A percentile compares a stretch with the other conserved stretches of the same genome.
Conservation (phyloP, 2,888 invertebrate species). For the Adelphocoris suturalis region DNA sequence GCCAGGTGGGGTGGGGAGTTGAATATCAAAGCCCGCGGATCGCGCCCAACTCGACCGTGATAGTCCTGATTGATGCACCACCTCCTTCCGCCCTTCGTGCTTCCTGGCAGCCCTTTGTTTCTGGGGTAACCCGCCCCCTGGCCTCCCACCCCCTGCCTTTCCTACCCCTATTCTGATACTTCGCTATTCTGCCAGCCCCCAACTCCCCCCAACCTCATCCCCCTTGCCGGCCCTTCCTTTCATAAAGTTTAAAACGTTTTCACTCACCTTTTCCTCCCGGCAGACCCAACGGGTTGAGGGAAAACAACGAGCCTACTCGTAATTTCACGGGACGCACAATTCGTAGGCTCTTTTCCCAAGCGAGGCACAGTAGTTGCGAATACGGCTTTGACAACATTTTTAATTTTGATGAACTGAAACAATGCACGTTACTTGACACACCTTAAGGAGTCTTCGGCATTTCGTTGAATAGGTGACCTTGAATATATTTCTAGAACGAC, state of each 20-base stretch:
- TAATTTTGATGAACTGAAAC: neutral
- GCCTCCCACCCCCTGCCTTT: neutral
- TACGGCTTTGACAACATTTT: neutral
- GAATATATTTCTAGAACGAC: no score
- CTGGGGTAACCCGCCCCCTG: neutral
- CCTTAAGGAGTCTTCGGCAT: no score
- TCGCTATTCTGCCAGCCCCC: neutral
- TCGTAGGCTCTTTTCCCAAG: neutral
- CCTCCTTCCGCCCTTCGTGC: constrained; percentile 64
- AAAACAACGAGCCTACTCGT: neutral
- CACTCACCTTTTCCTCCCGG: constrained; percentile 27
- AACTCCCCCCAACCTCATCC: neutral
- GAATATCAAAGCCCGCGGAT: constrained; percentile 56
- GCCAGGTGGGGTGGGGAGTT: constrained; percentile 40
- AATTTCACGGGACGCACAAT: neutral
- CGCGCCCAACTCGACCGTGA: constrained; percentile 55
- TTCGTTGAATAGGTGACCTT: no score
- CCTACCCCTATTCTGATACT: constrained; percentile 20
- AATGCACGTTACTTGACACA: neutral
- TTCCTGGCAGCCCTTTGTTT: constrained; percentile 63
- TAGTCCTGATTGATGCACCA: constrained; percentile 67
- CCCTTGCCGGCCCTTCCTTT: constrained; percentile 5
- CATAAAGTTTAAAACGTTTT: constrained; percentile 62
- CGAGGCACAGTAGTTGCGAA: neutral
- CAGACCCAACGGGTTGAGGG: neutral